Evolutionary conservation across 2,797 vertebrate species (phyloP).

Genomic region (Oceanodroma leucorhoa): DNA sequence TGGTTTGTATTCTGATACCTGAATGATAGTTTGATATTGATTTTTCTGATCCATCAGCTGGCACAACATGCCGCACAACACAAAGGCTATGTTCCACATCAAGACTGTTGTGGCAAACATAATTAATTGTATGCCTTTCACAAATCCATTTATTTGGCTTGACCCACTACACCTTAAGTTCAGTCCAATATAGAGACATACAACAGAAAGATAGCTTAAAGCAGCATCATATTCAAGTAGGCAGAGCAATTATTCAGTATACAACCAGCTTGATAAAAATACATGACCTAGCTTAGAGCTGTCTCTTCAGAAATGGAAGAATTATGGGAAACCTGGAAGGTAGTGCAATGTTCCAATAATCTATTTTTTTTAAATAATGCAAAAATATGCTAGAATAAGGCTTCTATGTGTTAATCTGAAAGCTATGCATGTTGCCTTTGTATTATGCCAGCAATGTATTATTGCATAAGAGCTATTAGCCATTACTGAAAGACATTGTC

Average conservation of each 20-base stretch:
- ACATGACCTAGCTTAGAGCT: background rate
- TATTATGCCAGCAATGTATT: background rate
- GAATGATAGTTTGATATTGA: background rate
- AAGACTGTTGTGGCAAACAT: background rate
- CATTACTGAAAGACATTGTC: background rate
- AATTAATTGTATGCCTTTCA: background rate
- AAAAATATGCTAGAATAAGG: background rate
- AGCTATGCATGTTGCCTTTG: background rate
- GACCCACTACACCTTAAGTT: background rate
- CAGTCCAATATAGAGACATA: background rate
- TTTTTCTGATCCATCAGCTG: background rate
- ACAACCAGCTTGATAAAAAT: background rate
- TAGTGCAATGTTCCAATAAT: background rate
- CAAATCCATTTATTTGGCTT: background rate
- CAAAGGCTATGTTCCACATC: background rate
- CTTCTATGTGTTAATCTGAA: background rate
- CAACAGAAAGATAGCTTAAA: background rate
- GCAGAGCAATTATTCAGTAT: background rate
- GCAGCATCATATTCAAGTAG: background rate
- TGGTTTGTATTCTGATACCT: background rate
- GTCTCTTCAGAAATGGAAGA: background rate
- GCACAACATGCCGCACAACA: background rate
- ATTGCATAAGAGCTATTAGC: background rate
- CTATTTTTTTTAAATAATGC: background rate
- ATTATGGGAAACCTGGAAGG: background rate